Evolutionary conservation across 2,797 vertebrate genomes (phyloP).

Genomic region (Microctenopoma steveboyesi): DNA sequence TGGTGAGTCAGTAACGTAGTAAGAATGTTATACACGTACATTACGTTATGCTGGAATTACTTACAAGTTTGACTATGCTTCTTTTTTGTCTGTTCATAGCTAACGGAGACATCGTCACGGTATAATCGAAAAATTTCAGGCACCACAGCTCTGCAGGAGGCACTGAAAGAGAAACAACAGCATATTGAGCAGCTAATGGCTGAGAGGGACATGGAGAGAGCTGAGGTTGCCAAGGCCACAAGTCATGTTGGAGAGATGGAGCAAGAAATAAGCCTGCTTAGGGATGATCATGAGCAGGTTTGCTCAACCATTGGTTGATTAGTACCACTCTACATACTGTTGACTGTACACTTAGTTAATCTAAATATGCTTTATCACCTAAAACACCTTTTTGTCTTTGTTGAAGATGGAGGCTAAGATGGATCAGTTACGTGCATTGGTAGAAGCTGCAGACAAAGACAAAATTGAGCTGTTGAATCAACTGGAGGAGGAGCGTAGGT

Average conservation of each 20-base stretch:
- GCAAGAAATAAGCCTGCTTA: constrained; percentile 90
- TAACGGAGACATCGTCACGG: constrained; percentile 97
- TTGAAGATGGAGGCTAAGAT: constrained; percentile 96
- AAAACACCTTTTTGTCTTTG: constrained; percentile 56
- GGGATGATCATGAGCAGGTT: constrained; percentile 96
- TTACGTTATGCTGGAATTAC: background rate
- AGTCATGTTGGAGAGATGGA: constrained; percentile 95
- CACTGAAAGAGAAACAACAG: constrained; percentile 98
- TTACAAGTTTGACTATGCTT: constrained; percentile 9
- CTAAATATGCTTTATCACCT: background rate
- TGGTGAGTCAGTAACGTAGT: constrained; percentile 84
- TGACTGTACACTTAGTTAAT: background rate
- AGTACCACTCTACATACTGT: constrained; percentile 1
- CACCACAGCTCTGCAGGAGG: constrained; percentile 97
- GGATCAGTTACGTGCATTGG: constrained; percentile 95
- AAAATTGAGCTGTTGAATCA: constrained; percentile 98
- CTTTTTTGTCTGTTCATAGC: constrained; percentile 78
- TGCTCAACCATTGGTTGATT: constrained; percentile 21
- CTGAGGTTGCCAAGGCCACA: constrained; percentile 96
- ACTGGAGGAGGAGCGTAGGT: constrained; percentile 98
- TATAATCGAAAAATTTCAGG: constrained; percentile 98
- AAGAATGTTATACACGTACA: background rate
- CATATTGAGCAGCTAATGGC: constrained; percentile 98
- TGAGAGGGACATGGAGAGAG: constrained; percentile 95
- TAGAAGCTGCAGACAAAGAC: constrained; percentile 96